Base-by-base conservation (phyloP, 2,888 invertebrate genomes). In the Melieria picta region DNA sequence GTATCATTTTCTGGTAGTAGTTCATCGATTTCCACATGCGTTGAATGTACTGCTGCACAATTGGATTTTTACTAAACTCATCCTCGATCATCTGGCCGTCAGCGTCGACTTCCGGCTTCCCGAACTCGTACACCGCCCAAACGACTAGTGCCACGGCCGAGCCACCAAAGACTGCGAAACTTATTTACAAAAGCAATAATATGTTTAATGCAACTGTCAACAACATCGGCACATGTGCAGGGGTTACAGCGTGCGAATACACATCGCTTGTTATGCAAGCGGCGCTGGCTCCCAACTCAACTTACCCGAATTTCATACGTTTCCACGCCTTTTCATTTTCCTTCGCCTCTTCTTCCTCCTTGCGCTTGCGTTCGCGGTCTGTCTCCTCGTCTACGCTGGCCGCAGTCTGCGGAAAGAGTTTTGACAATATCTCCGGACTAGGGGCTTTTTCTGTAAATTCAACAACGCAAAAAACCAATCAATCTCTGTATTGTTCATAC, bases 1-100 rank as follows among this genome's bases (percentile, higher is more conserved):
- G 92, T 74, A 97, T 93, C 89, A 94, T 91, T 88, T 91, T 92
- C 81, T 91, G 91, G 81, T 91, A 93, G 79, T 92, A 92, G 46
- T 90, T 91, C 58, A 93, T 86, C 76, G 93, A 92, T 78, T 90
- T 91, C 89, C 91, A 90, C 74, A 93, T 90, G 65, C 95, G 89
- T 74, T 90, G 90, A 45, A 93, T 84, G 80, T 94, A 92, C 85
- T 94, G 94, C 78, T 92, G 87, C n/a, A 91, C 87, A 0, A 89
- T 78, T 0, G 94, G 93, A 82, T 92, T 87, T 70, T 90, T 84
- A 60, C 91, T 90, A 84, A 92, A 95, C 86, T 94, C 93, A 84
- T 95, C 94, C 78, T 91, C 89, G 7, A 96, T 89, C 5, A 89
- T 78, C 68, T 91, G 89, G 1, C 96, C 96, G 46, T 93, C 89